phyloP scores from a whole-genome alignment of 2,797 vertebrate genomes.

The Hypotaenidia philippensis region DNA sequence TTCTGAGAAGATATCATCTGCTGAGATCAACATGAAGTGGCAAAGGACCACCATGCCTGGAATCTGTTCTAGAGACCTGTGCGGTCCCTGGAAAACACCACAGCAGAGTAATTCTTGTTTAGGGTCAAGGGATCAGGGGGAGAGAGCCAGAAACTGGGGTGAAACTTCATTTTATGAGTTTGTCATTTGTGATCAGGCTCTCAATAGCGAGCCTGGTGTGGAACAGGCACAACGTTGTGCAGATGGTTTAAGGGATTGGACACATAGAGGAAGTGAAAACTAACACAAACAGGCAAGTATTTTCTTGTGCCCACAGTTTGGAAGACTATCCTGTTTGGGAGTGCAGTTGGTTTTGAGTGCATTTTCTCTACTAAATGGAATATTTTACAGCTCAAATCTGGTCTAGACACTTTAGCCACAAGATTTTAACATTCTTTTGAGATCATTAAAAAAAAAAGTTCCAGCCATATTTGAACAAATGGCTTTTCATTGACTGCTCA shows the following conservation, averaged over 20 bases:
- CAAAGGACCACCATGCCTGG: neutral
- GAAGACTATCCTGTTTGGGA: neutral
- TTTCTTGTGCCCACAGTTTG: neutral
- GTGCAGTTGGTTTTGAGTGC: neutral
- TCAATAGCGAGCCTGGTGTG: neutral
- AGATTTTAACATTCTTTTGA: conserved; percentile 63
- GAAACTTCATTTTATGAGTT: neutral
- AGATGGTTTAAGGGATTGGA: neutral
- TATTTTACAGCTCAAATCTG: conserved; percentile 52
- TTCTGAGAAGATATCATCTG: neutral
- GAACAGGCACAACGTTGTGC: neutral
- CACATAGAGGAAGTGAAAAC: neutral
- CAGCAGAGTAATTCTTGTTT: neutral
- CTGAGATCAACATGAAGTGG: neutral
- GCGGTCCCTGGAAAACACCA: neutral
- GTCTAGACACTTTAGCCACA: conserved; percentile 63
- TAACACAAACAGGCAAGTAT: neutral
- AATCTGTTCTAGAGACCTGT: neutral
- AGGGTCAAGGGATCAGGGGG: neutral
- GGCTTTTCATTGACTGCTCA: conserved; percentile 44
- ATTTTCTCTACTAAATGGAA: conserved; percentile 45
- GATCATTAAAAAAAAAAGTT: conserved; percentile 38
- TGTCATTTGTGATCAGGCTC: neutral
- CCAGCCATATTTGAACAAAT: conserved; percentile 47
- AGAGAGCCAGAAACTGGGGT: neutral